A percentile compares a stretch with the other conserved stretches of the same genome.
phyloP scores from a whole-genome alignment of 2,113 vertebrate species.

The Sula dactylatra region DNA sequence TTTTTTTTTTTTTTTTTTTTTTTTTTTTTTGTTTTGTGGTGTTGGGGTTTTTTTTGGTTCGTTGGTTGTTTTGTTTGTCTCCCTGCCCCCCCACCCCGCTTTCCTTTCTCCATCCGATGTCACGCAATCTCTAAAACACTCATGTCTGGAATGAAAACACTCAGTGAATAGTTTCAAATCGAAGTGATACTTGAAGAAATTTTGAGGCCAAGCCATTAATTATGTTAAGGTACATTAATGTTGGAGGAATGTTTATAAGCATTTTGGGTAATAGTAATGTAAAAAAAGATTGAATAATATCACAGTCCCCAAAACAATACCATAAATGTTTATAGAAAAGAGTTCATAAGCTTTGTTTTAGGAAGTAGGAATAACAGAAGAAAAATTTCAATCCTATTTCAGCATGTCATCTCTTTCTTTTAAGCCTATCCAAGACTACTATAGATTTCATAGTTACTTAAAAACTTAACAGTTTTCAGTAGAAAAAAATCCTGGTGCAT shows the following conservation, averaged over 20 bases:
- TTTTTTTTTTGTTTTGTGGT: not conserved
- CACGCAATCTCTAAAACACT: not conserved
- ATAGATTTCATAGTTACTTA: not conserved
- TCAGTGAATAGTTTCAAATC: not conserved
- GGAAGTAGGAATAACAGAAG: not conserved
- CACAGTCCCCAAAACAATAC: not conserved
- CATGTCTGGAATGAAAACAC: not conserved
- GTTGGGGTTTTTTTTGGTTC: not conserved
- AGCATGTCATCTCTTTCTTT: not conserved
- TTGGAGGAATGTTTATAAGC: not conserved
- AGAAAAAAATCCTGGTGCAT: not conserved
- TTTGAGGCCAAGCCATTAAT: not conserved
- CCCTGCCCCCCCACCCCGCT: not conserved
- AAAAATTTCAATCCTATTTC: not conserved
- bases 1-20: too few relatives aligned
- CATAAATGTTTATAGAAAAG: not conserved
- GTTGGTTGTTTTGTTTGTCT: not conserved
- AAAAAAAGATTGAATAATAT: not conserved
- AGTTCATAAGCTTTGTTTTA: not conserved
- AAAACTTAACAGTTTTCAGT: not conserved
- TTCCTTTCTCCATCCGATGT: not conserved
- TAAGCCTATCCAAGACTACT: not conserved
- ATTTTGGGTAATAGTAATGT: not conserved
- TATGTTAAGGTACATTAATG: not conserved
- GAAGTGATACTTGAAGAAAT: not conserved